Percentiles rank a stretch among this genome's conserved stretches.
Conservation (phyloP, 2,113 vertebrate species). For the Nesogale talazaci region DNA sequence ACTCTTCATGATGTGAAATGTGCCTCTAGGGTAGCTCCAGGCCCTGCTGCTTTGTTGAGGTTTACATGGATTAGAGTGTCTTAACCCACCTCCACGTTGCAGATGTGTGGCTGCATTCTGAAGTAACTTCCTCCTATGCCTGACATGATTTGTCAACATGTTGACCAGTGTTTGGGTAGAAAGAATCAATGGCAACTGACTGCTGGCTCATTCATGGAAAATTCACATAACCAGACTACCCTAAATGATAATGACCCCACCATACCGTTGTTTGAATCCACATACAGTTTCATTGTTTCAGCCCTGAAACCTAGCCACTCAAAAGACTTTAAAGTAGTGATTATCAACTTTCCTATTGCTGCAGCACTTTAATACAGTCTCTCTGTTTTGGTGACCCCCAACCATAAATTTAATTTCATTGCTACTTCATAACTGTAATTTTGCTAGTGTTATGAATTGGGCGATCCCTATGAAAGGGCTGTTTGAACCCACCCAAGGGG, state of each 20-base stretch:
- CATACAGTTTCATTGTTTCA: neutral
- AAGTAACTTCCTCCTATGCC: neutral
- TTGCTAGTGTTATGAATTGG: too few species aligned
- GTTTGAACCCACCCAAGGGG: too few species aligned
- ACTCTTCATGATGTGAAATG: neutral
- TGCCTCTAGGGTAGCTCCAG: neutral
- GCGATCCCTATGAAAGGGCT: too few species aligned
- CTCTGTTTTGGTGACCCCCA: too few species aligned
- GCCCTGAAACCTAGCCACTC: neutral
- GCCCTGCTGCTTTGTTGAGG: neutral
- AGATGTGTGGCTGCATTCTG: neutral
- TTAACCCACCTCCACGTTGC: neutral
- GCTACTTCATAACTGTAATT: too few species aligned
- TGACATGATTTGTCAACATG: slow-evolving; percentile 12
- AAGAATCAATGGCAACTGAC: neutral
- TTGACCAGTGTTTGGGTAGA: slow-evolving; percentile 18
- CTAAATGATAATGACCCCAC: slow-evolving; percentile 10
- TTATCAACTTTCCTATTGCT: too few species aligned
- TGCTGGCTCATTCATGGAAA: neutral
- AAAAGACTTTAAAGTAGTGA: neutral
- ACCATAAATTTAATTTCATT: too few species aligned
- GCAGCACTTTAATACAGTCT: too few species aligned
- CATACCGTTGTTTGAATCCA: neutral
- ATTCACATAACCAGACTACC: neutral
- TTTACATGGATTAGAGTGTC: neutral